Conservation (phyloP, 2,888 invertebrate species). For the Epinotia bilunana region DNA sequence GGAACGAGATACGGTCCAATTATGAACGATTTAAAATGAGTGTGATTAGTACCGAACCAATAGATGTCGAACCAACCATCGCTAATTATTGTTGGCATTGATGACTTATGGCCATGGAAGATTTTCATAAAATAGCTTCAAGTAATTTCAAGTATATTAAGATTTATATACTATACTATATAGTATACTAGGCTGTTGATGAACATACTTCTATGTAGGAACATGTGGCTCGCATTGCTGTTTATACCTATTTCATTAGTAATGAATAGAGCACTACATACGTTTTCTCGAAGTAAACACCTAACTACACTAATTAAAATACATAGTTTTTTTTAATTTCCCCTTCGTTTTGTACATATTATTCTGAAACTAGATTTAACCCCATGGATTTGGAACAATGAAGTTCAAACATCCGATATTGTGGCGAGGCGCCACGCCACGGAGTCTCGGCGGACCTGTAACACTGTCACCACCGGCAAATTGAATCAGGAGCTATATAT, state of each 20-base stretch:
- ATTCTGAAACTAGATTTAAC: conserved; percentile 4
- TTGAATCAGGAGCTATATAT: conserved; percentile 43
- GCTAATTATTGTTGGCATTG: background rate
- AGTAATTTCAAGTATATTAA: background rate
- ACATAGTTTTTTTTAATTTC: background rate
- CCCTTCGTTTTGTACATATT: background rate
- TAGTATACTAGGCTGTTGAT: background rate
- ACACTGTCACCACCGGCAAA: conserved; percentile 43
- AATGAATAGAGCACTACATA: background rate
- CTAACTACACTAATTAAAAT: background rate
- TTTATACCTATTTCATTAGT: no score
- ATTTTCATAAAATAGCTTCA: background rate
- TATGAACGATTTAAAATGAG: conserved; percentile 11
- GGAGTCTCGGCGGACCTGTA: conserved; percentile 31
- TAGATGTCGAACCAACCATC: background rate
- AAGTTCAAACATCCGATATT: conserved; percentile 27
- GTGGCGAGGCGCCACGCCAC: conserved; percentile 27
- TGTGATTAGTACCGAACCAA: background rate
- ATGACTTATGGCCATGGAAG: background rate
- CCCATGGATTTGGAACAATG: conserved; percentile 34
- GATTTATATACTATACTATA: no score
- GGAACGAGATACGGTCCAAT: conserved; percentile 9
- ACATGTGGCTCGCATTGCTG: no score
- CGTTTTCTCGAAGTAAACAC: background rate
- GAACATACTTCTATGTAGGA: no score